phyloP scores from a whole-genome alignment of 2,797 vertebrate species.

The Syngnathus acus region DNA sequence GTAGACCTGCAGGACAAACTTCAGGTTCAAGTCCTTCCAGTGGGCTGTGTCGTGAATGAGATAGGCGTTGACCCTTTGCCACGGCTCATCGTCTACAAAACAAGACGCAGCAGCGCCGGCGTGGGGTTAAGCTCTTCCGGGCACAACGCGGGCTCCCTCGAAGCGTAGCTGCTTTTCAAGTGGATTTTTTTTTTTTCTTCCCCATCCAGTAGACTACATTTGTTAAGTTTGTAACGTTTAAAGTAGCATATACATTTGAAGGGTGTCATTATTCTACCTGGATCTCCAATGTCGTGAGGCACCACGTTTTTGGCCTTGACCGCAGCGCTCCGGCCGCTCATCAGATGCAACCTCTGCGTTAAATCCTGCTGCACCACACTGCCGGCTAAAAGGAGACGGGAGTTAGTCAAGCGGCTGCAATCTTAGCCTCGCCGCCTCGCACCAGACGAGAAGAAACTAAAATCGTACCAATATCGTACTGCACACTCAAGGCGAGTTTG shows the following conservation, averaged over 20 bases:
- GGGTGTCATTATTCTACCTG: too few relatives aligned
- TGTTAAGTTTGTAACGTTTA: too few relatives aligned
- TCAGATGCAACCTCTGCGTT: constrained; percentile 77
- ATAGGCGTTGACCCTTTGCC: constrained; percentile 90
- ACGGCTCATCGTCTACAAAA: constrained; percentile 82
- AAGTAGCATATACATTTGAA: too few relatives aligned
- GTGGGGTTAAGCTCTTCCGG: too few relatives aligned
- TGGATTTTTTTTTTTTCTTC: too few relatives aligned
- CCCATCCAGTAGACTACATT: too few relatives aligned
- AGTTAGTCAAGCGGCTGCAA: not conserved
- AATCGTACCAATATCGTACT: constrained; percentile 91
- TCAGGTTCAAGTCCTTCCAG: constrained; percentile 97
- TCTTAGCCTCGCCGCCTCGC: not conserved
- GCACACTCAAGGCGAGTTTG: constrained; percentile 89
- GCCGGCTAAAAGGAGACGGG: constrained; percentile 67
- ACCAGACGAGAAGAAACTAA: not conserved
- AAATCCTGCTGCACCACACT: constrained; percentile 81
- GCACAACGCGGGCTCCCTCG: too few relatives aligned
- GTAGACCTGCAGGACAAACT: constrained; percentile 95
- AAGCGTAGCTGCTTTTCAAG: too few relatives aligned
- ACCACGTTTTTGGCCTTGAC: constrained; percentile 87
- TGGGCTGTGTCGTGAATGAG: constrained; percentile 87
- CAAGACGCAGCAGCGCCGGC: not conserved
- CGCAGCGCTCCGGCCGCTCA: constrained; percentile 75
- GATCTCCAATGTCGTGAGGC: constrained; percentile 92